A percentile compares a stretch with the other conserved stretches of the same genome.
Evolutionary conservation across 2,113 vertebrate genomes (phyloP).

Genomic region (cattle (Bos taurus)): ARS-UCD2.0 NC_037336.1:55144501-55145000

Average conservation of each 20-base stretch:
- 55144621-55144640: neutral
- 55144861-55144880: constrained; percentile 12
- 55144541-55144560: neutral
- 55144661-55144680: neutral
- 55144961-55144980: neutral
- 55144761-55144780: neutral
- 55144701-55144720: neutral
- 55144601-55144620: neutral
- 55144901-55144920: neutral
- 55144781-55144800: neutral
- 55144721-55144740: neutral
- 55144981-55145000: neutral
- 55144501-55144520: neutral
- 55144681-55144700: neutral
- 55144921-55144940: neutral
- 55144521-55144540: neutral
- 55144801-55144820: neutral
- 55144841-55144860: constrained; percentile 25
- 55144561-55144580: neutral
- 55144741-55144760: neutral
- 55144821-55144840: neutral
- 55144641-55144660: neutral
- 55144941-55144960: neutral
- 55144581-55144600: neutral
- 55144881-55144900: neutral